Percentiles rank a stretch among this genome's conserved stretches.
These are phyloP conservation scores for Nemurella pictetii DNA, from an alignment of 2,888 invertebrate genomes.

Conservation along the genomic window DNA sequence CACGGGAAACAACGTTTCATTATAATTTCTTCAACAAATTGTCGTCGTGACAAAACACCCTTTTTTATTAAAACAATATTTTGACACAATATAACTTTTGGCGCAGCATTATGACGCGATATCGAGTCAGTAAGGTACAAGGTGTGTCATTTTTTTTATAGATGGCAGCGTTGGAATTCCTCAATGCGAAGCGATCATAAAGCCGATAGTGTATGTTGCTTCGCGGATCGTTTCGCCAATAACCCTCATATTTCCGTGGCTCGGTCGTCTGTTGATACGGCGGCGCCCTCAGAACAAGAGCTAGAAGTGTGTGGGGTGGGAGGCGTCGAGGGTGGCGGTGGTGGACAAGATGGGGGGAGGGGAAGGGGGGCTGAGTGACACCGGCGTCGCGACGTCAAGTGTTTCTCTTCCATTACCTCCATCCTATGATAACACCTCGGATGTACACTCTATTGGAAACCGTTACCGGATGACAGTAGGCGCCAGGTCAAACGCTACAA, in stretches of 20 bases:
- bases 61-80: background rate
- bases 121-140: background rate
- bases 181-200: background rate
- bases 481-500: background rate
- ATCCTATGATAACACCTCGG: constrained; percentile 15
- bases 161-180: background rate
- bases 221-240: background rate
- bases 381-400: constrained; percentile 8
- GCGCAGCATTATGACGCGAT: background rate
- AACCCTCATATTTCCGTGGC: background rate
- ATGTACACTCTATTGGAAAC: constrained; percentile 14
- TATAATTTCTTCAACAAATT: background rate
- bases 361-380: constrained; percentile 6
- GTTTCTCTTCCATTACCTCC: constrained; percentile 30
- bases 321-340: no score
- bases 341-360: background rate
- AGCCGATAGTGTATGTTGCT: background rate
- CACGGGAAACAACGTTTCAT: background rate
- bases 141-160: background rate
- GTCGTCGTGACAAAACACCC: background rate
- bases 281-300: background rate
- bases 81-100: background rate
- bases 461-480: background rate
- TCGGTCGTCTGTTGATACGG: background rate
- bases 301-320: background rate